A percentile compares a stretch with the other conserved stretches of the same genome.
Evolutionary conservation across 2,888 invertebrate species (phyloP).

Genomic region (Timema podura): DNA sequence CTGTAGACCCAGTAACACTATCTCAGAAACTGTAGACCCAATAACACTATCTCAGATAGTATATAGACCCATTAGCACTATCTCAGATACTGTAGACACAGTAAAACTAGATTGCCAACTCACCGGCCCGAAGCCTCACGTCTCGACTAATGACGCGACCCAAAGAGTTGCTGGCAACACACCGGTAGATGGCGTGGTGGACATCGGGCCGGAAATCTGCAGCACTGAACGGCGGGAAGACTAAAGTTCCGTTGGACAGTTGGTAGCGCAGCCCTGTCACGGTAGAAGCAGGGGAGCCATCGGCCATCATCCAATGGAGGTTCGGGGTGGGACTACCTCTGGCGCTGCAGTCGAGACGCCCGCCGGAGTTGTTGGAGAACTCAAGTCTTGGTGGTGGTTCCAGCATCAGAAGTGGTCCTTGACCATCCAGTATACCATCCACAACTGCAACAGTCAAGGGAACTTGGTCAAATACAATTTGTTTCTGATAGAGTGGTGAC

Average conservation of each 20-base stretch:
- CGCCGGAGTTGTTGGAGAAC: constrained; percentile 28
- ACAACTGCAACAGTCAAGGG: constrained; percentile 39
- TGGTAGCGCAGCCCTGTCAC: constrained; percentile 36
- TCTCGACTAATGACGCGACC: constrained; percentile 31
- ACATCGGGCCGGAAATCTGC: constrained; percentile 39
- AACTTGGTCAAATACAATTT: too few relatives aligned
- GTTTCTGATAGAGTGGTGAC: too few relatives aligned
- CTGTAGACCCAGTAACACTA: too few relatives aligned
- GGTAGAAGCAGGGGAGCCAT: constrained; percentile 33
- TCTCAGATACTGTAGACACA: too few relatives aligned
- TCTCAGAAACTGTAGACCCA: too few relatives aligned
- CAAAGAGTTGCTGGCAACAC: constrained; percentile 31
- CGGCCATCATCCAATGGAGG: constrained; percentile 34
- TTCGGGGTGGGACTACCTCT: constrained; percentile 25
- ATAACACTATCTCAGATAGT: too few relatives aligned
- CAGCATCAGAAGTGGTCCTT: constrained; percentile 27
- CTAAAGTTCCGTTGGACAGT: constrained; percentile 36
- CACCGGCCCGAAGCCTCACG: constrained; percentile 33
- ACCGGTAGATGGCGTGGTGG: constrained; percentile 36
- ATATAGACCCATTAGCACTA: too few relatives aligned
- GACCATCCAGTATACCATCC: constrained; percentile 44
- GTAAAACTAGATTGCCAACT: too few relatives aligned
- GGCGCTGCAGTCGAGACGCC: constrained; percentile 28
- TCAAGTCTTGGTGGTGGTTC: constrained; percentile 28
- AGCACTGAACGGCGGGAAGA: constrained; percentile 37